Base-by-base conservation (phyloP, 2,797 vertebrate species). In the Smutsia gigantea region DNA sequence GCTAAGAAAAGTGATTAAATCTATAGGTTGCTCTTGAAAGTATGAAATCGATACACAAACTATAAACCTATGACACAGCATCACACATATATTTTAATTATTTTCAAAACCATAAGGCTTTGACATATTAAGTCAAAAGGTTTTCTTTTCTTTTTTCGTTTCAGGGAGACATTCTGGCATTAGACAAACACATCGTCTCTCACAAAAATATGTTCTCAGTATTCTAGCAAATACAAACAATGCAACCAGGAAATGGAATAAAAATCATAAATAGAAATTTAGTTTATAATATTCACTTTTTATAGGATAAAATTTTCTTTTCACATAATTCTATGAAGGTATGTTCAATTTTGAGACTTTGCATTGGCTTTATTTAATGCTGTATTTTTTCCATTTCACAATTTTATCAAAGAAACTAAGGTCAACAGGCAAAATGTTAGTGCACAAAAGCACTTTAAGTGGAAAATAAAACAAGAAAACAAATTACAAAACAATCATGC, bases 291-390 rank as follows among this genome's bases (percentile, higher is more conserved):
- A 89, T 51, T 74, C n/a, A 87, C 5, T 68, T 88, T 87, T 87
- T 69, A 55, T n/a, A 72, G 3, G 5, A 81, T 37, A 85, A 63
- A 17, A 29, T 90, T 85, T 95, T 69, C 31, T 89, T 88, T 96
- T 85, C 29, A 86, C 1, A 29, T 82, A 95, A 37, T 83, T 92
- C 39, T 81, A 2, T 66, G 61, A 96, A 94, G 34, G 0, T 11
- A 71, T 42, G 13, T 9, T 85, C 5, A 71, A 17, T 72, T 95
- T 69, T 49, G 13, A 90, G 39, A 82, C 29, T 78, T 79, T 71
- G 46, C 39, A 37, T 37, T 12, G 89, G 14, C 2, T 72, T 95
- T 92, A 95, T n/a, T 87, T 89, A 72, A 61, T 94, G 39, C 5
- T 31, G 8, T 55, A 64, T 95, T 71, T 92, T 83, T 82, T 55